These are phyloP conservation scores for Sakesphorus luctuosus DNA, from an alignment of 2,113 vertebrate genomes.

Conservation along the genomic window DNA sequence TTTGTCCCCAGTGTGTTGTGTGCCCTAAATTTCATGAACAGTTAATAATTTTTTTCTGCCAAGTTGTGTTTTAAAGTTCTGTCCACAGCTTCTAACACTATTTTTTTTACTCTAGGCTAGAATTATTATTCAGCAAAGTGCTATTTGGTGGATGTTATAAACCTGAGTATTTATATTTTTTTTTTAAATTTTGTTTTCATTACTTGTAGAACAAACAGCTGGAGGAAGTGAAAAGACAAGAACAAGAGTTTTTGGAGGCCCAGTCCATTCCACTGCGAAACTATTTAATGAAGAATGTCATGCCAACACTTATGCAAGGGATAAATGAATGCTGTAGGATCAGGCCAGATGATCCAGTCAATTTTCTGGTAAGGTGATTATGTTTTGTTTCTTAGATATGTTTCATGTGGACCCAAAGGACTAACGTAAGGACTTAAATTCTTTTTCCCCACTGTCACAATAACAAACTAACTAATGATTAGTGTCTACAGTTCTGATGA, in stretches of 20 bases:
- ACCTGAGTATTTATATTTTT: neutral
- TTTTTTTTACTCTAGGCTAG: neutral
- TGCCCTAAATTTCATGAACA: neutral
- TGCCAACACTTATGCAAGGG: slow-evolving; percentile 88
- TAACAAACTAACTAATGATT: neutral
- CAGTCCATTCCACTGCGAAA: slow-evolving; percentile 80
- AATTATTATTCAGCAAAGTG: neutral
- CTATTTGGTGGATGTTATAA: neutral
- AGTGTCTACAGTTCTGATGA: neutral
- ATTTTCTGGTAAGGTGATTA: slow-evolving; percentile 87
- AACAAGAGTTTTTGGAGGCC: slow-evolving; percentile 81
- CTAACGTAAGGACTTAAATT: neutral
- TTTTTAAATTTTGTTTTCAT: neutral
- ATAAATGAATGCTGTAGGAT: slow-evolving; percentile 84
- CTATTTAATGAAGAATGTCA: slow-evolving; percentile 87
- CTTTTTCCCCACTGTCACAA: neutral
- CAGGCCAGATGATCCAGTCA: slow-evolving; percentile 85
- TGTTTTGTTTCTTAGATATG: neutral
- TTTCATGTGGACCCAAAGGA: neutral
- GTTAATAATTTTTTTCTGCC: neutral
- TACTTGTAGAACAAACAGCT: slow-evolving; percentile 73
- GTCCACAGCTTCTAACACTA: neutral
- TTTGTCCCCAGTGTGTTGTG: neutral
- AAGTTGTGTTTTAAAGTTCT: neutral
- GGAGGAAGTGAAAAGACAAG: slow-evolving; percentile 80